Evolutionary conservation across 2,797 vertebrate species (phyloP), one percentile per base, ranked within the genome.

Genomic region (Chrosomus eos): DNA sequence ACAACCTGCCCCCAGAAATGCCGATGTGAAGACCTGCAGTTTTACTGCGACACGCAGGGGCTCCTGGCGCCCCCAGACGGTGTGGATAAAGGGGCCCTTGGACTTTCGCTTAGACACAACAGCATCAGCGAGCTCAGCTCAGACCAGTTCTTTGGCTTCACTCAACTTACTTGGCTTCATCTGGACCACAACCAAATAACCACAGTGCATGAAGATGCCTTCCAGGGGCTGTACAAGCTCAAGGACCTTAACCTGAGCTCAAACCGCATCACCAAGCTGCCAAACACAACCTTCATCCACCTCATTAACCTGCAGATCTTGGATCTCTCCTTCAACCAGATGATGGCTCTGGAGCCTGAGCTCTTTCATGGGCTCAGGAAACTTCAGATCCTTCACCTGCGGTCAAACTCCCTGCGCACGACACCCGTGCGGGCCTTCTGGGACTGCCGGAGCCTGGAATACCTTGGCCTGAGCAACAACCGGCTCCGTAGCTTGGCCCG

Each of bases 31-130:
- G 98, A 99, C 96, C 96, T 98, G 96, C 97, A 99, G 95, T 98
- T 99, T 96, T 99, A 99, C 96, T 99, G 98, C 95, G 98, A 99
- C 97, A 99, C 98, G 93, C 98, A 99, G 95, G 98, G 97, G 95
- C 97, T 97, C 93, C 96, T 96, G 94, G 97, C 97, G 89, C 97
- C 98, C 95, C 98, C 98, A 95, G 97, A 99, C 92, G 93, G 97
- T 88, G 97, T 98, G 94, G 97, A 99, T 95, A 97, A 96, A 95
- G 97, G 97, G 91, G 97, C 98, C 93, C 95, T 99, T 92, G 98
- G 98, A 94, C 96, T 99, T 94, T 99, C 98, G 87, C 95, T 99
- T 93, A 97, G 98, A 92, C 98, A 99, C 97, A 99, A 99, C 93
- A 97, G 94, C 94, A 98, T 99, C 94, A 94, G 93, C 90, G 97